Conservation (phyloP, 2,113 vertebrate species). For the Ageneiosus marmoratus region DNA sequence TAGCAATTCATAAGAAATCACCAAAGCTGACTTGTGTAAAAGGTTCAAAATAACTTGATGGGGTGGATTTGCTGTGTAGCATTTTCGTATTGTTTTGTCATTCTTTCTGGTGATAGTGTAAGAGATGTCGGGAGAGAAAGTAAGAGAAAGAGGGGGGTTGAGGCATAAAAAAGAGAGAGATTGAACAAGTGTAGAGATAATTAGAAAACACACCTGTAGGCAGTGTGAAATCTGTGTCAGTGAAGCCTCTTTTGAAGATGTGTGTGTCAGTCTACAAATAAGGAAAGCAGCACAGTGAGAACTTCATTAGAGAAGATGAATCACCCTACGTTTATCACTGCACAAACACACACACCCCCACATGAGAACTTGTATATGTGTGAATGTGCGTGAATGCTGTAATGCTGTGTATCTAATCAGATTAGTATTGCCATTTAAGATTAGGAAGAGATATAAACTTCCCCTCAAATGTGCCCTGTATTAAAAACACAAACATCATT, state of each 20-base stretch:
- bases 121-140: background rate
- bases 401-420: conserved; percentile 28
- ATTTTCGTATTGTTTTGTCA: background rate
- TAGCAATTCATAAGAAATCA: background rate
- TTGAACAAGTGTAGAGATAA: conserved; percentile 24
- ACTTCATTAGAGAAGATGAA: conserved; percentile 49
- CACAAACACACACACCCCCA: conserved; percentile 9
- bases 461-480: conserved; percentile 9
- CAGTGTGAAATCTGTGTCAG: conserved; percentile 24
- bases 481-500: conserved; percentile 38
- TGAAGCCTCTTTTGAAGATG: conserved; percentile 33
- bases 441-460: conserved; percentile 31
- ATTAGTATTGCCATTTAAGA: conserved; percentile 36
- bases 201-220: conserved; percentile 48
- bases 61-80: background rate
- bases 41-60: background rate
- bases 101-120: background rate
- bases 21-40: background rate
- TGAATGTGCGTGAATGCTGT: background rate
- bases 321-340: conserved; percentile 27
- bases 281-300: conserved; percentile 35
- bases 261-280: conserved; percentile 37
- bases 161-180: background rate
- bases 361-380: background rate
- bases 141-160: background rate